phyloP scores from a whole-genome alignment of 2,113 vertebrate species.

The Geococcyx californianus region DNA sequence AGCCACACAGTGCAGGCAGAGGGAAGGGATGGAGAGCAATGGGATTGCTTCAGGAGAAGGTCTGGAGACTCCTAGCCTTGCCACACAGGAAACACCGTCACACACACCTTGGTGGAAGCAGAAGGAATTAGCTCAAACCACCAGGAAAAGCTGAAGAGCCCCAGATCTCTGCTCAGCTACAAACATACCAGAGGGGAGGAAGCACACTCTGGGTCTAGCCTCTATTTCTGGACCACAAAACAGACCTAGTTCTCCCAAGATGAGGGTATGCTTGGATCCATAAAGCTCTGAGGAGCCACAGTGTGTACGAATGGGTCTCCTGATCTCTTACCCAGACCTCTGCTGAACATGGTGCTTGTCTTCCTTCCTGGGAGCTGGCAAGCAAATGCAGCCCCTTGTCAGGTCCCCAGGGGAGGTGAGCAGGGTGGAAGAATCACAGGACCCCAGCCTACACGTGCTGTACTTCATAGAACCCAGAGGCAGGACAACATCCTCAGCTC shows the following conservation, averaged over 20 bases:
- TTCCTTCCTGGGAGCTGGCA: no score
- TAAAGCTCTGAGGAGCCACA: not conserved
- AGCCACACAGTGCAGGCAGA: not conserved
- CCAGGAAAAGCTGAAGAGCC: not conserved
- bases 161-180: not conserved
- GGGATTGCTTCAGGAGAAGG: not conserved
- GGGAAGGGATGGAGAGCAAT: not conserved
- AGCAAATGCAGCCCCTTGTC: no score
- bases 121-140: not conserved
- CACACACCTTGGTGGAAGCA: rapidly evolving
- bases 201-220: not conserved
- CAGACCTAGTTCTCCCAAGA: not conserved
- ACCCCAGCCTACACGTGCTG: rapidly evolving
- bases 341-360: not conserved
- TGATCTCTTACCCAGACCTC: not conserved
- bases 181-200: not conserved
- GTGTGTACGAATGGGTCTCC: not conserved
- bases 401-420: no score
- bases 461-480: not conserved
- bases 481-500: not conserved
- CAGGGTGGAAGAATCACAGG: not conserved
- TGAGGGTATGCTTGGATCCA: not conserved
- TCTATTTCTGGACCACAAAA: not conserved
- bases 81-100: rapidly evolving
- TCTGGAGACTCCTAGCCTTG: not conserved